Evolutionary conservation across 2,113 vertebrate genomes (phyloP).

Genomic region (Mustelus asterias): DNA sequence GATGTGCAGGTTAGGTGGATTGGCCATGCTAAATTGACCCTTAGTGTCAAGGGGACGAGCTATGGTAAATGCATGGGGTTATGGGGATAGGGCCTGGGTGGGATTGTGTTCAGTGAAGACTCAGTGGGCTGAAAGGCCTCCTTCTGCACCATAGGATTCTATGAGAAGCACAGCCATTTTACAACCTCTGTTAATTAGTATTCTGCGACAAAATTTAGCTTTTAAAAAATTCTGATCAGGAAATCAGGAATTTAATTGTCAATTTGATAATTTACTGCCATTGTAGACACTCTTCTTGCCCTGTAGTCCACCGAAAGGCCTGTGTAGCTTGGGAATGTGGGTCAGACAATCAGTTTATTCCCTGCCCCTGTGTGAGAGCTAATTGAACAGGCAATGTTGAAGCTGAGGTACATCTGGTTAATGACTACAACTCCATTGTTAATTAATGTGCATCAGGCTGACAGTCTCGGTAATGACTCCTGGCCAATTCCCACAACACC

Average conservation of each 20-base stretch:
- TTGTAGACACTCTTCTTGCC: not conserved
- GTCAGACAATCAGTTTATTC: not conserved
- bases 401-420: not conserved
- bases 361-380: not conserved
- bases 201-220: too few species aligned
- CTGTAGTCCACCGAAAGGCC: not conserved
- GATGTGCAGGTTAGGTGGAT: too few species aligned
- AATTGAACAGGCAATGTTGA: not conserved
- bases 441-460: not conserved
- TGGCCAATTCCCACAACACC: not conserved
- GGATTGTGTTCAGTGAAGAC: too few species aligned
- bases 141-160: too few species aligned
- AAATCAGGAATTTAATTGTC: not conserved
- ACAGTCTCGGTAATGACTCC: not conserved
- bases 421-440: not conserved
- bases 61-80: too few species aligned
- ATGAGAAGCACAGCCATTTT: too few species aligned
- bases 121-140: too few species aligned
- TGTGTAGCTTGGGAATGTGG: not conserved
- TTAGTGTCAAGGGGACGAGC: too few species aligned
- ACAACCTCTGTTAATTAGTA: too few species aligned
- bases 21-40: too few species aligned
- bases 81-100: too few species aligned
- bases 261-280: not conserved
- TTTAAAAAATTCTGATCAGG: too few species aligned